These are phyloP conservation scores for Lonchura striata DNA, from an alignment of 2,113 vertebrate species.

Conservation along the genomic window DNA sequence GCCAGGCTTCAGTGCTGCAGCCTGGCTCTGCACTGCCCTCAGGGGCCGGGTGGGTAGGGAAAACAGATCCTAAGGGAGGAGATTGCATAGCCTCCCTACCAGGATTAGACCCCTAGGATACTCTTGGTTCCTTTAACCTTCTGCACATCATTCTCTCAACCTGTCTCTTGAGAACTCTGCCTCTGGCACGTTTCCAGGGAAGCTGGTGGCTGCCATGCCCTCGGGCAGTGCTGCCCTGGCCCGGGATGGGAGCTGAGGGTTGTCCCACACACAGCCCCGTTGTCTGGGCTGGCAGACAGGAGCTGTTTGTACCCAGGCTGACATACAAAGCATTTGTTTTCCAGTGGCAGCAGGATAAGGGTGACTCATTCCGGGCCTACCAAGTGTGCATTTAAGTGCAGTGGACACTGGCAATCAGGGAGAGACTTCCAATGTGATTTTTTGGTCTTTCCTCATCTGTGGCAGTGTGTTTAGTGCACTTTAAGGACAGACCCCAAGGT, in stretches of 20 bases:
- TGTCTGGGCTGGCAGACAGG: not conserved
- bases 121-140: rapidly evolving
- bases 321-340: not conserved
- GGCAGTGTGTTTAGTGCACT: not conserved
- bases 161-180: not conserved
- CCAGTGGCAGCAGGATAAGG: not conserved
- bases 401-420: not conserved
- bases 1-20: not conserved
- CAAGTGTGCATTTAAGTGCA: not conserved
- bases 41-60: not conserved
- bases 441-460: not conserved
- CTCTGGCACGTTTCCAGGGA: not conserved
- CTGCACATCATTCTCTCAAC: not conserved
- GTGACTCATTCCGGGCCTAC: not conserved
- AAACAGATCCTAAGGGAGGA: not conserved
- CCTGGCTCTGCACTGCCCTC: not conserved
- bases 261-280: not conserved
- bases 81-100: not conserved
- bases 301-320: constrained; percentile 1
- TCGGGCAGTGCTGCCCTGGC: not conserved
- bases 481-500: not conserved
- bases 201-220: not conserved
- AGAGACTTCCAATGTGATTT: rapidly evolving
- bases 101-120: not conserved
- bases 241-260: not conserved